phyloP scores from a whole-genome alignment of 2,797 vertebrate genomes.

The Betta splendens region DNA sequence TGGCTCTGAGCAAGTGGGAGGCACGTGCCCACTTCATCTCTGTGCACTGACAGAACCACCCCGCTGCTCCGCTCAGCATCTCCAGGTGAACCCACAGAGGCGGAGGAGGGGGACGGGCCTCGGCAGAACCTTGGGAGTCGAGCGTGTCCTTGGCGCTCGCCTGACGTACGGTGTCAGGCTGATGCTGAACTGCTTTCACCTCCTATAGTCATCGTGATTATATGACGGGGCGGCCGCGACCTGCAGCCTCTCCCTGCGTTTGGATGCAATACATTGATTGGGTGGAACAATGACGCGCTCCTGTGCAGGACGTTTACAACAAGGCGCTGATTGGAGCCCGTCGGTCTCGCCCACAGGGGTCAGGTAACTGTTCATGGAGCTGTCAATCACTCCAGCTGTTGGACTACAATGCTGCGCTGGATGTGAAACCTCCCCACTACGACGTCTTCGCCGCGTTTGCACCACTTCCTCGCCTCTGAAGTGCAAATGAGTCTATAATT shows the following conservation, averaged over 20 bases:
- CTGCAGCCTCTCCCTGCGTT: constrained; percentile 8
- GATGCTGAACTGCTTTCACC: constrained; percentile 49
- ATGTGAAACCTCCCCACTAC: constrained; percentile 38
- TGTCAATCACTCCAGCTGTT: constrained; percentile 42
- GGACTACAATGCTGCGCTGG: constrained; percentile 30
- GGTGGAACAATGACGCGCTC: constrained; percentile 31
- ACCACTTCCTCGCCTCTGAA: constrained; percentile 64
- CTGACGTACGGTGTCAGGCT: constrained; percentile 48
- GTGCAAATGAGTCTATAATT: constrained; percentile 77
- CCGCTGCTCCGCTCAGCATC: constrained; percentile 77
- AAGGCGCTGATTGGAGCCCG: constrained; percentile 61
- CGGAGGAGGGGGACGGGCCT: constrained; percentile 37
- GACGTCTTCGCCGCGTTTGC: constrained; percentile 46
- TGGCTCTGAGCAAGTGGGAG: constrained; percentile 67
- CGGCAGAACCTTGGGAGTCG: constrained; percentile 50
- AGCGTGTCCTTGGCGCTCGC: constrained; percentile 74
- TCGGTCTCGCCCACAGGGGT: constrained; percentile 43
- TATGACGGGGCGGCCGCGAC: constrained; percentile 40
- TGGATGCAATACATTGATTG: constrained; percentile 42
- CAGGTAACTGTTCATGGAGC: constrained; percentile 62
- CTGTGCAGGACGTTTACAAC: constrained; percentile 41
- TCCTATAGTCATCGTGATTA: constrained; percentile 34
- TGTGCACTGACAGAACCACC: constrained; percentile 63
- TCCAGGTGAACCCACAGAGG: constrained; percentile 69
- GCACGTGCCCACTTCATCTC: constrained; percentile 73